Evolutionary conservation across 2,797 vertebrate genomes (phyloP).

Genomic region (Sarcophilus harrisii): DNA sequence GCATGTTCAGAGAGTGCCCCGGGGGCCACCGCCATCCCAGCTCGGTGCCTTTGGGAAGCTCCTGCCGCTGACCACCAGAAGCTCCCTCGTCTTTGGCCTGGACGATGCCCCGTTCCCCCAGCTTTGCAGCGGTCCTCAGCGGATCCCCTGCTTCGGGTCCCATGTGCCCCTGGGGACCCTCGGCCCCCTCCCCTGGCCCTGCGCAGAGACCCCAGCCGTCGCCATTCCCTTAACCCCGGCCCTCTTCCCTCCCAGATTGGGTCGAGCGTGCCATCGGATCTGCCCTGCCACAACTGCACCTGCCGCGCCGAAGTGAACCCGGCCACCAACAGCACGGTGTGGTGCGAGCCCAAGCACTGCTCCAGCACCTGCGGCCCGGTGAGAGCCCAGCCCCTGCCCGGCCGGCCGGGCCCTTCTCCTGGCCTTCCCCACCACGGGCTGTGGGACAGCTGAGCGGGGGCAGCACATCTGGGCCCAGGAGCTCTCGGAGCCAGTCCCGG

Average conservation of each 20-base stretch:
- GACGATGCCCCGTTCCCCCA: too few species aligned
- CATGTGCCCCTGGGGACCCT: not conserved
- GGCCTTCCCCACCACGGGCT: too few species aligned
- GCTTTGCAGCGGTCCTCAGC: not conserved
- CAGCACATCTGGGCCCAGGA: too few species aligned
- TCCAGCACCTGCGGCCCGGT: conserved; percentile 79
- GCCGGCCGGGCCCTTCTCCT: not conserved
- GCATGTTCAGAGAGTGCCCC: too few species aligned
- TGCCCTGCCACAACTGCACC: conserved; percentile 84
- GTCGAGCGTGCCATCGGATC: conserved; percentile 36
- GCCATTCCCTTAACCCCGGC: not conserved
- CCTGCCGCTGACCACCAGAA: not conserved
- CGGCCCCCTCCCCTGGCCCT: not conserved
- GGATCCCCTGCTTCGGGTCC: rapidly evolving
- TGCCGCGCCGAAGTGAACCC: conserved; percentile 81
- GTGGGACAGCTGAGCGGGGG: too few species aligned
- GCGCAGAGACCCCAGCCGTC: not conserved
- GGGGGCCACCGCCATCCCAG: too few species aligned
- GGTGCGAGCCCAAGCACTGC: conserved; percentile 79
- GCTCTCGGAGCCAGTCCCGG: not conserved
- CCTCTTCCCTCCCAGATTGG: conserved; percentile 81
- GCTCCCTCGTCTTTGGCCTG: not conserved
- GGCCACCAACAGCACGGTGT: conserved; percentile 37
- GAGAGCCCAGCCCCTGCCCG: conserved; percentile 31
- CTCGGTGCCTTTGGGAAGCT: not conserved